Conservation (phyloP, 2,797 vertebrate genomes). For the Anas capensis region DNA sequence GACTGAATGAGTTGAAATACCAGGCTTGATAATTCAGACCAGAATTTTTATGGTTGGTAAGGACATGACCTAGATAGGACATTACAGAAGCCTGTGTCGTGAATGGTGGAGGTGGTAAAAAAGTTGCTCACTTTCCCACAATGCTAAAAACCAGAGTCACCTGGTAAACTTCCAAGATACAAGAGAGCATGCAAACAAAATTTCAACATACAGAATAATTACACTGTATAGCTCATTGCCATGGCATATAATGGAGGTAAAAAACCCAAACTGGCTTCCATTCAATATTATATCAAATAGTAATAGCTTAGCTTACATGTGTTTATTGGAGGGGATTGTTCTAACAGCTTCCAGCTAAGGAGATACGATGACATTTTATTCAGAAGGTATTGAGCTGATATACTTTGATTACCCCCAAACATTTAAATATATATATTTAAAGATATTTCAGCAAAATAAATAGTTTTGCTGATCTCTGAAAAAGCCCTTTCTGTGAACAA, state of each 20-base stretch:
- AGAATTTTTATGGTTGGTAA: background rate
- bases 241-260: background rate
- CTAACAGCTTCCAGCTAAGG: background rate
- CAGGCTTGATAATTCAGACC: background rate
- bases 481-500: background rate
- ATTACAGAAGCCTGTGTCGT: background rate
- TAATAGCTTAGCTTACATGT: background rate
- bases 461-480: background rate
- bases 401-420: background rate
- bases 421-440: background rate
- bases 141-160: background rate
- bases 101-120: no score
- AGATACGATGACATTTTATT: background rate
- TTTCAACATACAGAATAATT: background rate
- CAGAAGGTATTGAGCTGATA: background rate
- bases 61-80: background rate
- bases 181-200: background rate
- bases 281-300: background rate
- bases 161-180: background rate
- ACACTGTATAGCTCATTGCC: background rate
- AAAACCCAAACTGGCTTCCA: background rate
- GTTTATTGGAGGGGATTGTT: background rate
- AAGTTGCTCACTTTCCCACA: background rate
- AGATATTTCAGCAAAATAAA: background rate
- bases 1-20: background rate